phyloP scores from a whole-genome alignment of 2,113 vertebrate genomes.

The Paracanthobrama guichenoti region DNA sequence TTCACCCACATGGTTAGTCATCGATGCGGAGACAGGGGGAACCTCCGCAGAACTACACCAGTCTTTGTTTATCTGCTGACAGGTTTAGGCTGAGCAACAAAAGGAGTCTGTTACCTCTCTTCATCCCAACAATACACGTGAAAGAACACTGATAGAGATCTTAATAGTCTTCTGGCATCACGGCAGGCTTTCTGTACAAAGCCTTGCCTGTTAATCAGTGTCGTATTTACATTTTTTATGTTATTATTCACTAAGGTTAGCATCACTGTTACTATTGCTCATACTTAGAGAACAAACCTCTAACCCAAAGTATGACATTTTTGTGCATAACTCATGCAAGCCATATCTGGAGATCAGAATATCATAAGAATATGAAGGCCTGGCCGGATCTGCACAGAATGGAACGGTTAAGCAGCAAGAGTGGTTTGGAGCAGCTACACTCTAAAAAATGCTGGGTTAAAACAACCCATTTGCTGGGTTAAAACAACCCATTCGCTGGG shows the following conservation, averaged over 20 bases:
- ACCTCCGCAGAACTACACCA: background rate
- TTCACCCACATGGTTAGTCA: slow-evolving; percentile 40
- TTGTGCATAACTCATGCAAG: background rate
- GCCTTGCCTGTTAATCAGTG: background rate
- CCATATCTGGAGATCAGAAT: background rate
- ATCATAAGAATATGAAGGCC: background rate
- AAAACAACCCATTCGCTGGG: no score
- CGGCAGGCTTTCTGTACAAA: background rate
- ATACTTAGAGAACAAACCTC: background rate
- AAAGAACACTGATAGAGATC: slow-evolving; percentile 28
- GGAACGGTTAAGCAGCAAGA: no score
- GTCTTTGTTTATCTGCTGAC: slow-evolving; percentile 7
- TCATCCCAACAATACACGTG: background rate
- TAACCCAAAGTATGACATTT: background rate
- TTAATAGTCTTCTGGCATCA: slow-evolving; percentile 1
- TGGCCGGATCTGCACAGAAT: no score
- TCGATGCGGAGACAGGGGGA: background rate
- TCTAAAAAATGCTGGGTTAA: no score
- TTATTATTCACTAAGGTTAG: background rate
- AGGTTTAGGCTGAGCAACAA: slow-evolving; percentile 11
- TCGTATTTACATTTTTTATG: background rate
- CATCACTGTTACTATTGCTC: no score
- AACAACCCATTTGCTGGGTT: no score
- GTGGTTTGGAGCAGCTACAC: no score
- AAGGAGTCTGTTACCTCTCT: background rate